These are phyloP conservation scores for Popillia japonica DNA, from an alignment of 1,140 invertebrate species.

Conservation along the genomic window DNA sequence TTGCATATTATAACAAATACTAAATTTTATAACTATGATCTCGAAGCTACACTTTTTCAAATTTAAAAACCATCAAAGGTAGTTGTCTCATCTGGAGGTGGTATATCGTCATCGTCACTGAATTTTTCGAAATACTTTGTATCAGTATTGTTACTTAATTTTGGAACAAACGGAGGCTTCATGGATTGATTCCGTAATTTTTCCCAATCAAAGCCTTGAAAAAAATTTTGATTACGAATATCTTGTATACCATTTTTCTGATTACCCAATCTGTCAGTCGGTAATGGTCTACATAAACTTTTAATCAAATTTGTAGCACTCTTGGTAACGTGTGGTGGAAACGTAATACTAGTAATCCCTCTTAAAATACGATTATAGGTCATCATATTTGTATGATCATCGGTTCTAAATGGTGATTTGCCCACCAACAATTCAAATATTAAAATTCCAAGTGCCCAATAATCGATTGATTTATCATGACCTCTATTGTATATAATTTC, in stretches of 20 bases:
- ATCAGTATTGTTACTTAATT: constrained; percentile 49
- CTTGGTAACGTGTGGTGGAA: constrained; percentile 81
- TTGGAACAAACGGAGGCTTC: constrained; percentile 49
- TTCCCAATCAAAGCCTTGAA: constrained; percentile 56
- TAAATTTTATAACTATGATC: too few relatives aligned
- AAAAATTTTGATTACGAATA: constrained; percentile 90
- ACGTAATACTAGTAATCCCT: constrained; percentile 87
- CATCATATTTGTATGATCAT: constrained; percentile 88
- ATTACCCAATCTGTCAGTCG: constrained; percentile 92
- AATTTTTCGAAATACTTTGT: constrained; percentile 54
- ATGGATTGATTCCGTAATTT: constrained; percentile 48
- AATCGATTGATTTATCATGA: constrained; percentile 92
- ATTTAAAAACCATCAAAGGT: constrained; percentile 7
- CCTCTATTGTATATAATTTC: constrained; percentile 95
- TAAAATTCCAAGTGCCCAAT: constrained; percentile 94
- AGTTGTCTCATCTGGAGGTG: constrained; percentile 48
- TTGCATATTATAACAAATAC: too few relatives aligned
- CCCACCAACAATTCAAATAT: constrained; percentile 92
- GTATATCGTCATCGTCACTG: constrained; percentile 50
- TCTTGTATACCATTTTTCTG: constrained; percentile 90
- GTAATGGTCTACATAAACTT: constrained; percentile 86
- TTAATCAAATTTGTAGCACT: constrained; percentile 86
- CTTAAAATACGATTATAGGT: constrained; percentile 96
- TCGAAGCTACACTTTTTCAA: too few relatives aligned
- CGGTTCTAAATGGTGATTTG: constrained; percentile 92